A percentile compares a stretch with the other conserved stretches of the same genome.
Conservation (phyloP, 2,888 invertebrate genomes). For the Acanthoscelides obtectus region DNA sequence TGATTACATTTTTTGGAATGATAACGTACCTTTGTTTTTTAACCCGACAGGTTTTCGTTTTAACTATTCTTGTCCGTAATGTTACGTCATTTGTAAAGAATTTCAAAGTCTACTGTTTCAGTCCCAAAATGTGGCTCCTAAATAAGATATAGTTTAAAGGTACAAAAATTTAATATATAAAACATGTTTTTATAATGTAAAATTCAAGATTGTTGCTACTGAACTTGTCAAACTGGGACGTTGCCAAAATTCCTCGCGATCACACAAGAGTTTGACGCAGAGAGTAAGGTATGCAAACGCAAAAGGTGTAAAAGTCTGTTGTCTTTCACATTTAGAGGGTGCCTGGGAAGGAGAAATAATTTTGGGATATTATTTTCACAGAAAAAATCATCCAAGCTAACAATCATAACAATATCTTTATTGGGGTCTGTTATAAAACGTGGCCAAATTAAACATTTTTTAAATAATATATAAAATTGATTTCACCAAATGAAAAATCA, state of each 20-base stretch:
- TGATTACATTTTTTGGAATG: not conserved
- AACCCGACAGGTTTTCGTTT: not conserved
- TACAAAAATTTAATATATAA: too few species aligned
- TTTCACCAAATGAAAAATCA: too few species aligned
- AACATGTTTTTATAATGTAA: too few species aligned
- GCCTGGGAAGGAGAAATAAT: not conserved
- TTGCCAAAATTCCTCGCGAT: constrained; percentile 33
- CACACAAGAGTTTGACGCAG: constrained; percentile 40
- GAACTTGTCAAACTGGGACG: not conserved
- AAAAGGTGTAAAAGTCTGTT: not conserved
- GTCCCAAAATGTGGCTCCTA: too few species aligned
- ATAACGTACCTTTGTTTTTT: not conserved
- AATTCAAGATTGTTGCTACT: not conserved
- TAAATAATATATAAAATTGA: too few species aligned
- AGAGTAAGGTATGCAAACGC: constrained; percentile 19
- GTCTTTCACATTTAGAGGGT: not conserved
- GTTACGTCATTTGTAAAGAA: too few species aligned
- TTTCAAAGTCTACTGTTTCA: too few species aligned
- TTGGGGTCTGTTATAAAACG: too few species aligned
- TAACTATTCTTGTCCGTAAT: too few species aligned
- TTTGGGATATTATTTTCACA: not conserved
- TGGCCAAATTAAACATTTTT: too few species aligned
- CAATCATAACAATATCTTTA: too few species aligned
- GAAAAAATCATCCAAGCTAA: not conserved
- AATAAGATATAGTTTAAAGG: too few species aligned